These are phyloP conservation scores for Eleginops maclovinus DNA, from an alignment of 2,113 vertebrate species.

Conservation along the genomic window DNA sequence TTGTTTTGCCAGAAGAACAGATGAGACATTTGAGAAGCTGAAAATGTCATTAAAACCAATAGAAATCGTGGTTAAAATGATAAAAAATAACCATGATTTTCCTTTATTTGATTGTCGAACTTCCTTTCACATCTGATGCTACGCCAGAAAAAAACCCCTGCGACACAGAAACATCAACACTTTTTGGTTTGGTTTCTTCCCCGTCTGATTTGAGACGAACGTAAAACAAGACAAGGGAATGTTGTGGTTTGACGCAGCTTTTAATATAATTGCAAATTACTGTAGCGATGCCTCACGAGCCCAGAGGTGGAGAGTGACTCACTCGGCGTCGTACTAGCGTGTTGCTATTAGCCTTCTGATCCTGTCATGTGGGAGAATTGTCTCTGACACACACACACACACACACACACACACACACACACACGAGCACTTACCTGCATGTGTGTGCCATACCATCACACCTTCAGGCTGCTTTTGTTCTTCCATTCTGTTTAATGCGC, in stretches of 20 bases:
- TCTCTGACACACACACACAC: not conserved
- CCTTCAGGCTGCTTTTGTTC: not conserved
- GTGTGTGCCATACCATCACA: not conserved
- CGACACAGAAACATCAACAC: not conserved
- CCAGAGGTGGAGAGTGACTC: constrained; percentile 48
- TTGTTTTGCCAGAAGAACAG: not conserved
- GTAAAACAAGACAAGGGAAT: not conserved
- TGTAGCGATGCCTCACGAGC: constrained; percentile 27
- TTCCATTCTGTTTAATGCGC: not conserved
- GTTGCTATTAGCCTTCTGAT: constrained; percentile 53
- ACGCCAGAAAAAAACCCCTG: not conserved
- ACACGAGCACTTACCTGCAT: not conserved
- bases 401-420: constrained; percentile 2
- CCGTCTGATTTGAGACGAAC: not conserved
- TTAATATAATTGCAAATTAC: constrained; percentile 62
- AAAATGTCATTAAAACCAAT: not conserved
- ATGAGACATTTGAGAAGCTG: not conserved
- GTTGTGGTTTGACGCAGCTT: constrained; percentile 25
- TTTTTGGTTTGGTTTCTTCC: too few relatives aligned
- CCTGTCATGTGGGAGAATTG: constrained; percentile 28
- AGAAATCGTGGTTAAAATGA: too few relatives aligned
- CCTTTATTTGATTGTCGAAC: not conserved
- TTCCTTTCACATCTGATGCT: not conserved
- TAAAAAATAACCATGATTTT: not conserved
- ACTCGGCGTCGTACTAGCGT: not conserved